Evolutionary conservation across 1,140 invertebrate genomes (phyloP).

Genomic region (Luehdorfia chinensis): DNA sequence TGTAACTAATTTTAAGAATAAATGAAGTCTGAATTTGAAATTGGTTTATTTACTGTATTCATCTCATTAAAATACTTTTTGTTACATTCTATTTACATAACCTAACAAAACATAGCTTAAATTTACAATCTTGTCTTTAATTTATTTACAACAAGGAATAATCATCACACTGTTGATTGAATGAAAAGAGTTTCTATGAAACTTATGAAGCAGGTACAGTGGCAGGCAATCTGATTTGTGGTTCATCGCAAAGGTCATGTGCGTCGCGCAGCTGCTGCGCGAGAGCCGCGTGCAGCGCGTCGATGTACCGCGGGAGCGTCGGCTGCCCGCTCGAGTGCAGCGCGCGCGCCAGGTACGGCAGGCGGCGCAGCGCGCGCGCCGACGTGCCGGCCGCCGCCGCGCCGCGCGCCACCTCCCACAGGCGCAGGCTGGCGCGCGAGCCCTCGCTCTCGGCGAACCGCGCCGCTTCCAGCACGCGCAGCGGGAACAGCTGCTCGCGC

Average conservation of each 20-base stretch:
- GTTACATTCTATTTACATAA: too few species aligned
- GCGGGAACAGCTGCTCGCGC: constrained; percentile 52
- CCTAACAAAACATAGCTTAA: too few species aligned
- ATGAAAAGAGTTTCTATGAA: too few species aligned
- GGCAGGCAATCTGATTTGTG: too few species aligned
- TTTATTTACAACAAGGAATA: too few species aligned
- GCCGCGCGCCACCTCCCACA: constrained; percentile 75
- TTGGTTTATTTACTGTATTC: too few species aligned
- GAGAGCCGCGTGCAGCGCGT: constrained; percentile 36
- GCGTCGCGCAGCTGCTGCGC: constrained; percentile 27
- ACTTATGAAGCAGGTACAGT: too few species aligned
- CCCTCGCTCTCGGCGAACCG: constrained; percentile 54
- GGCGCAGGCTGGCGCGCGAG: constrained; percentile 28
- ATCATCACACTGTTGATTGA: too few species aligned
- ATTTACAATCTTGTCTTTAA: too few species aligned
- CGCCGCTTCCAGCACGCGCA: constrained; percentile 41
- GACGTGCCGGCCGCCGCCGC: constrained; percentile 85
- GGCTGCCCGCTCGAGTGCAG: constrained; percentile 37
- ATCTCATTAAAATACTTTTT: too few species aligned
- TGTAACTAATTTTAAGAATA: too few species aligned
- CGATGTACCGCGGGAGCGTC: constrained; percentile 30
- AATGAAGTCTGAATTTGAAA: too few species aligned
- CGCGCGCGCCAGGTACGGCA: constrained; percentile 91
- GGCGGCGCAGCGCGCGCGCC: constrained; percentile 90
- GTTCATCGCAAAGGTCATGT: constrained; percentile 20